These are phyloP conservation scores for Dasysyrphus tricinctus DNA, from an alignment of 2,888 invertebrate species.

Conservation along the genomic window DNA sequence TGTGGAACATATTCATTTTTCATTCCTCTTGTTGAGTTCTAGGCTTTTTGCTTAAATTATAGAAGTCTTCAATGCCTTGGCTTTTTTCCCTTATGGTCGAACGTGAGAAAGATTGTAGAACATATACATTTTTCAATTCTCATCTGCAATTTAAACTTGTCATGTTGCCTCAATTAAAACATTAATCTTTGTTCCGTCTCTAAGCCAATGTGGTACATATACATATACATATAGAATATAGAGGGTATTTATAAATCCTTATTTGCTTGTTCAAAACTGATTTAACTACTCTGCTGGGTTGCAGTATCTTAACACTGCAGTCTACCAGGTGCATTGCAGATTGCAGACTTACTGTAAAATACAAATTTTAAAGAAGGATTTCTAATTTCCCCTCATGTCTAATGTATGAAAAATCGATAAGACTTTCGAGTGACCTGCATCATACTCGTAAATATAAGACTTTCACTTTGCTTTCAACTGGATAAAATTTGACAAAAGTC, in stretches of 20 bases:
- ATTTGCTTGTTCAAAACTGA: not conserved
- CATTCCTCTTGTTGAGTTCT: no score
- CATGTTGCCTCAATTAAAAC: no score
- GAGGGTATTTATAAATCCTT: not conserved
- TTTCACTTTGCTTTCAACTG: not conserved
- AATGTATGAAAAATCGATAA: slow-evolving; percentile 3
- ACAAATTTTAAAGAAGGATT: not conserved
- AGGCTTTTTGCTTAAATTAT: no score
- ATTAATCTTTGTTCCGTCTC: no score
- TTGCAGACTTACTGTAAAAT: not conserved
- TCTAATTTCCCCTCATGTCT: not conserved
- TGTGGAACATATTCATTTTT: no score
- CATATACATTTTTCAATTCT: no score
- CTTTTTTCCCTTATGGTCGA: no score
- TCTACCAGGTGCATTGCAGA: not conserved
- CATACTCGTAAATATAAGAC: not conserved
- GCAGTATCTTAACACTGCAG: slow-evolving; percentile 13
- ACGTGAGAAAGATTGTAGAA: no score
- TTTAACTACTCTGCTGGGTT: not conserved
- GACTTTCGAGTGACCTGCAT: not conserved
- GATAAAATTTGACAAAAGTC: not conserved
- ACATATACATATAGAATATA: not conserved
- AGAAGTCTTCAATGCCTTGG: no score
- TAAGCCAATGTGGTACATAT: no score
- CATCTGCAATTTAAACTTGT: no score